Conservation (phyloP, 35 echinoderm and acorn worm genomes). For the Ophioderma brevispina region DNA sequence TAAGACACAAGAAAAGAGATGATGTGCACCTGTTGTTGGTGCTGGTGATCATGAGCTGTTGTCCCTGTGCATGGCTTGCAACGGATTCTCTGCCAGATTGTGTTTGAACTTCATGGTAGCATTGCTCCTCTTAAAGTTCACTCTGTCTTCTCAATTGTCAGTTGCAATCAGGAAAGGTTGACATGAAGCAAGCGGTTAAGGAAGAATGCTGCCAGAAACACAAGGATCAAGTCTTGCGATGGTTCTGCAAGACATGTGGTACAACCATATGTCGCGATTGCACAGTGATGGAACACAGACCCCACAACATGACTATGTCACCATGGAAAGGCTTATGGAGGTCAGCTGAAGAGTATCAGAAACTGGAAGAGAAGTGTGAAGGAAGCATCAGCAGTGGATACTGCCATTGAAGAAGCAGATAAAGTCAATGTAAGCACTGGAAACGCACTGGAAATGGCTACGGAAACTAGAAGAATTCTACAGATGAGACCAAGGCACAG, state of each 20-base stretch:
- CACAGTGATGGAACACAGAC: constrained; percentile 1
- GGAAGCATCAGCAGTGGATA: neutral
- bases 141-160: neutral
- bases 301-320: constrained; percentile 2
- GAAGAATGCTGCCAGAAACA: neutral
- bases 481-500: neutral
- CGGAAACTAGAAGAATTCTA: neutral
- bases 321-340: neutral
- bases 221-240: neutral
- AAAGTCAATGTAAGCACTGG: neutral
- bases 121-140: neutral
- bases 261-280: neutral
- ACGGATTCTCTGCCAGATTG: neutral
- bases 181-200: neutral
- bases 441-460: neutral
- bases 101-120: neutral
- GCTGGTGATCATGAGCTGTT: neutral
- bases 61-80: neutral
- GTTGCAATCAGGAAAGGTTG: neutral
- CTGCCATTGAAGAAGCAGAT: neutral
- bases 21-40: neutral
- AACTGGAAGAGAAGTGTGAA: neutral
- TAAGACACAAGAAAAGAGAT: neutral
- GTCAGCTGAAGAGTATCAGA: neutral
- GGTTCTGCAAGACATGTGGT: constrained; percentile 21